Evolutionary conservation across 2,113 vertebrate genomes (phyloP), one percentile per base, ranked within the genome.

Genomic region (Ptilonorhynchus violaceus): DNA sequence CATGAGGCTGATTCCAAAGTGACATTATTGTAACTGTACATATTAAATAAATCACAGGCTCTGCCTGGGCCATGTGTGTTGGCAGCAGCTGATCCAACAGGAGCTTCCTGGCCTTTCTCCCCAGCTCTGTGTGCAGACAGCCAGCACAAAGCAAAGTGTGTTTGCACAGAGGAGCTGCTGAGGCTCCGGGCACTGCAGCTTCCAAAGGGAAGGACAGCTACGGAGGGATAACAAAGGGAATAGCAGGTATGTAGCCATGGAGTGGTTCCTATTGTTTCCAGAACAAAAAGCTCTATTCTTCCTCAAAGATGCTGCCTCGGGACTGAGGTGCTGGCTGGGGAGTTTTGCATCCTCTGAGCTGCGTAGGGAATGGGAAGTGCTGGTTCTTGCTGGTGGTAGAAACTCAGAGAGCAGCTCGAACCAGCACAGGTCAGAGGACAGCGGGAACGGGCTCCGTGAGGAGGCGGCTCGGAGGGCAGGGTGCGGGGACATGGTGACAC

Each of bases 401-500:
- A 44, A 58, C 8, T 27, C 39, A 39, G 77, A 46, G n/a, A 70
- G 73, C 15, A 39, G 69, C 56, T 55, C 41, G 44, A 79, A 44
- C 7, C 19, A 42, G 42, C 6, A 11, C 0, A 4, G 44, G 42
- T 23, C 21, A 72, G 63, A 55, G 56, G 63, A 39, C 8, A 69
- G 44, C 0, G 0, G 41, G 72, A 68, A 62, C 0, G 1, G 53
- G 46, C 6, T 5, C 33, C 2, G 7, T 2, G 0, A 88, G 56
- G 39, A 85, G 18, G 28, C 0, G 0, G 27, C 31, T 49, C 25
- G 2, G 58, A 68, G 67, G 74, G 73, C 23, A 33, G 0, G 21
- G 23, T 1, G 15, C 1, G 7, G 73, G 31, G 21, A 69, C 22
- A 15, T 33, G 19, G 69, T 28, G 27, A 56, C 28, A 14, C n/a